Evolutionary conservation across 2,888 invertebrate genomes (phyloP).

Genomic region (Caenorhabditis wallacei): DNA sequence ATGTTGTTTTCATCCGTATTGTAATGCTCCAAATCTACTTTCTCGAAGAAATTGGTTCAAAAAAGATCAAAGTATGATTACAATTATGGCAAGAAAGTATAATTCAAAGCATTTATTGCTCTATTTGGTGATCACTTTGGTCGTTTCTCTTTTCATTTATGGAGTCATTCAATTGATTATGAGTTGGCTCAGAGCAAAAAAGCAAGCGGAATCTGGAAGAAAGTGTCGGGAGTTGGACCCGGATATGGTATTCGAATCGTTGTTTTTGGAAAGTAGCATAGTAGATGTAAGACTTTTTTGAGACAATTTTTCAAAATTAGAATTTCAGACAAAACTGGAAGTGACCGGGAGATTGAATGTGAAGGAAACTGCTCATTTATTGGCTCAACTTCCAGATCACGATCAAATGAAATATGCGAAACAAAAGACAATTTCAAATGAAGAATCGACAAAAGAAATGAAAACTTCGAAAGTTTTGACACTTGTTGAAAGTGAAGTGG

Average conservation of each 20-base stretch:
- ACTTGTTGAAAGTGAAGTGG: conserved; percentile 17
- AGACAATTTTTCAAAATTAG: no score
- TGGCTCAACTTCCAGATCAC: conserved; percentile 39
- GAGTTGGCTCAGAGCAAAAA: conserved; percentile 29
- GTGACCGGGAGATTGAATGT: conserved; percentile 49
- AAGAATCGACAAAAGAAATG: conserved; percentile 28
- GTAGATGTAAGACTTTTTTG: no score
- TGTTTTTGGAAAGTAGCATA: conserved; percentile 21
- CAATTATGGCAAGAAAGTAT: conserved; percentile 1
- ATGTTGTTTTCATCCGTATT: conserved; percentile 33
- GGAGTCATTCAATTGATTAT: conserved; percentile 12
- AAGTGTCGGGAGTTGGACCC: conserved; percentile 19
- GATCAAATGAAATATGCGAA: conserved; percentile 24
- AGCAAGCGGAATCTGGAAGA: neutral
- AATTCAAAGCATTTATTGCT: conserved; percentile 1
- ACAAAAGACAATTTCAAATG: conserved; percentile 31
- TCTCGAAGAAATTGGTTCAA: conserved; percentile 23
- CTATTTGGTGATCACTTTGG: neutral
- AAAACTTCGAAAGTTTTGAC: neutral
- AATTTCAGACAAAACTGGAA: conserved; percentile 42
- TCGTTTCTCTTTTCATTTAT: neutral
- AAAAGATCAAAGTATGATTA: conserved; percentile 25
- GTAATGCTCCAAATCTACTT: conserved; percentile 6
- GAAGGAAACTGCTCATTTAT: conserved; percentile 29
- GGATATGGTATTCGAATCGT: conserved; percentile 26